Evolutionary conservation across 2,113 vertebrate species (phyloP), one percentile per base, ranked within the genome.

Genomic region (Dipodomys merriami): DNA sequence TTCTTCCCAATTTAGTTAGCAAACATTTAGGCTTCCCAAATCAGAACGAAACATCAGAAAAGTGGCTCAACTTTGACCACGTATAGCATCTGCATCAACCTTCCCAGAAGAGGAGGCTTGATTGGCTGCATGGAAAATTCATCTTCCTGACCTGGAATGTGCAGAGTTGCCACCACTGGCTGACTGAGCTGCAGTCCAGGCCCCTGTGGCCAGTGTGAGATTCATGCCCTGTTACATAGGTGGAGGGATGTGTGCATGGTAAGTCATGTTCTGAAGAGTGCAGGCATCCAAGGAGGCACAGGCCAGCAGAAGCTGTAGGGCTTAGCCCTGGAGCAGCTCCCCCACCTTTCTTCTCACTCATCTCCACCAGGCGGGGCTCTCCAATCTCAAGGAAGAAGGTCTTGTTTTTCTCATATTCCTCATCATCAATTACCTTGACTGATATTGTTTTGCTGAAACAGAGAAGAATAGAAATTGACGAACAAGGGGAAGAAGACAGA

Each of bases 371-470:
- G 93, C 97, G 98, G 94, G 99, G 99, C 93, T 99, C 99, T 97
- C 99, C 99, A 68, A 99, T 98, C 98, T 99, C 99, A 96, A 99
- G 95, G 98, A 99, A 99, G 98, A 99, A 99, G 98, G 98, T 99
- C 99, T 99, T 99, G 99, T 99, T 99, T 98, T 99, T 99, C 98
- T 99, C 99, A 98, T 99, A 99, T 95, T 99, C 98, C 98, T 99
- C 99, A 97, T 99, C 99, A 98, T 99, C 99, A 97, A 99, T 98
- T 98, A 99, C 98, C 98, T 99, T 99, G 99, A 99, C 98, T 98
- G 98, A 98, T 98, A 99, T 97, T 95, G 97, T 98, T 98, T 99
- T 99, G 97, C 99, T 99, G 99, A 98, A 99, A 99, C 94, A 99
- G 97, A 98, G 97, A 98, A 98, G 97, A 98, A 98, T 86, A 98